A percentile compares a stretch with the other conserved stretches of the same genome.
Conservation (phyloP, 2,113 vertebrate species). For the Nesogale talazaci region DNA sequence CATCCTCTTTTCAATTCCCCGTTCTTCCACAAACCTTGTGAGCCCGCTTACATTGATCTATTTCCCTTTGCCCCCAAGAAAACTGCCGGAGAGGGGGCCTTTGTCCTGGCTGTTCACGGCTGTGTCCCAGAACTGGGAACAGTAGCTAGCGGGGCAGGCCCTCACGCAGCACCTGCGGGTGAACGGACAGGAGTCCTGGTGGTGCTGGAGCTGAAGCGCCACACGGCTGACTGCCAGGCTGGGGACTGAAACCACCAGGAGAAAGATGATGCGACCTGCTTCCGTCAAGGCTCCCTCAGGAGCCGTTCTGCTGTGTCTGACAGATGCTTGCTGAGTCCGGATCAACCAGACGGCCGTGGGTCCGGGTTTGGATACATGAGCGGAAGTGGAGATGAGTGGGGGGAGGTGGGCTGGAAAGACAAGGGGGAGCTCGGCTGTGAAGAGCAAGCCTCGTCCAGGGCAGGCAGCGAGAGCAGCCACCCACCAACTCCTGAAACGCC, state of each 20-base stretch:
- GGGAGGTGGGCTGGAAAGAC: not conserved
- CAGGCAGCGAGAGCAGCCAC: not conserved
- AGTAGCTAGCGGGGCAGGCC: not conserved
- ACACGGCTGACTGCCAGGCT: too few relatives aligned
- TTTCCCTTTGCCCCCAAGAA: too few relatives aligned
- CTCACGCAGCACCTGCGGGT: not conserved
- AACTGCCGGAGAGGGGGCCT: fast-evolving
- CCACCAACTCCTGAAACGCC: not conserved
- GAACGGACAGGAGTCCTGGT: not conserved
- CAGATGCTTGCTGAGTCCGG: too few relatives aligned
- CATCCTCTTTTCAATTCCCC: too few relatives aligned
- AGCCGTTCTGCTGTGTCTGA: too few relatives aligned
- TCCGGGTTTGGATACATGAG: too few relatives aligned
- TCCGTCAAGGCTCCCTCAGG: too few relatives aligned
- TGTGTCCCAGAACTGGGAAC: not conserved
- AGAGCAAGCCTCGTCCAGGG: not conserved
- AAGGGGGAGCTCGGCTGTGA: not conserved
- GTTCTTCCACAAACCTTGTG: too few relatives aligned
- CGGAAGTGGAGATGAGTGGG: fast-evolving
- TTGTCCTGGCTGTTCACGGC: not conserved
- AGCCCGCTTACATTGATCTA: not conserved
- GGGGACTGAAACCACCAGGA: too few relatives aligned
- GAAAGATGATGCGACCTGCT: too few relatives aligned
- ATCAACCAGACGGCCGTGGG: too few relatives aligned
- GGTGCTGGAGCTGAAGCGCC: too few relatives aligned